Evolutionary conservation across 1,140 invertebrate species (phyloP), one percentile per base, ranked within the genome.

Genomic region (Asobara japonica): DNA sequence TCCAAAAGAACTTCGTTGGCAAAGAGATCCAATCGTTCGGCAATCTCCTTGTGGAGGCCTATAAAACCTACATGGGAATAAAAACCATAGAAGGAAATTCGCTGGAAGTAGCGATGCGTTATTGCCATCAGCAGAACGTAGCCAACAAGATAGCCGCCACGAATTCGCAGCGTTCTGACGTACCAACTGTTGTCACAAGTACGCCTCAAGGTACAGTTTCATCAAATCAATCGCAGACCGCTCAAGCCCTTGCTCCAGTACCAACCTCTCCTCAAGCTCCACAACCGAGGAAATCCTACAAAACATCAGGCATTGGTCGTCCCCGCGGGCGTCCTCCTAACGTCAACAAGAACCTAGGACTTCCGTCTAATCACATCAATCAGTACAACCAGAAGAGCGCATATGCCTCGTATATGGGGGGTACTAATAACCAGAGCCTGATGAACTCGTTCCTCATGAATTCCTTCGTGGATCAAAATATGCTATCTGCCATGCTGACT

Each of bases 21-120:
- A 92, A 91, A 76, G 87, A 89, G 56, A 76, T 84, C 30, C 83
- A 84, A 65, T 72, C 76, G 16, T 90, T 92, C 51, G 85, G 87
- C n/a, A 87, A 87, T 13, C 82, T 93, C 48, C 76, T 93, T 0
- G 84, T 89, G 1, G 91, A 92, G 38, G 89, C 89, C 20, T 93
- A 91, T 73, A 92, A 91, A 78, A 83, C 82, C 0, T 88, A 86
- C 31, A 85, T 82, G 18, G 84, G 83, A 18, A 83, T 87, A 31
- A 86, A 87, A 79, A 76, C 79, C 6, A 67, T 80, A 16, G 84
- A 85, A 41, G 82, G 83, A 31, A 86, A 84, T 48, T 64, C 76
- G 18, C 74, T 85, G 13, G 84, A 84, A 11, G 73, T 78, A 4
- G 85, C 80, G 29, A 77, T 78, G 30, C 84, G 84, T 62, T 85